phyloP scores from a whole-genome alignment of 2,113 vertebrate species.

The Pelodiscus sinensis region DNA sequence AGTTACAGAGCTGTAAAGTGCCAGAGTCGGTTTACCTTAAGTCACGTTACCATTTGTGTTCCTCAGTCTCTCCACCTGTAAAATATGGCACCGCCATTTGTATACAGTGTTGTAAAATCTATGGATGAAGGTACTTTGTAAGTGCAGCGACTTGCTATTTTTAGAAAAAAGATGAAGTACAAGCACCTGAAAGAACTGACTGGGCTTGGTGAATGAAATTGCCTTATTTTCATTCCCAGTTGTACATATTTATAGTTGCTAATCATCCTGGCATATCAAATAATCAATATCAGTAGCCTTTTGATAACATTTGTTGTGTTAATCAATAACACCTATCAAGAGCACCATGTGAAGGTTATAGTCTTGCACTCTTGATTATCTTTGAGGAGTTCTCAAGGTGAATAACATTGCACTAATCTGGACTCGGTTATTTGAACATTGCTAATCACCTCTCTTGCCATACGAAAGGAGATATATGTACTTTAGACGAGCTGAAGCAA shows the following conservation, averaged over 20 bases:
- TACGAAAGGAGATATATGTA: not conserved
- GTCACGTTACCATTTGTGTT: not conserved
- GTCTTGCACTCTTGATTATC: not conserved
- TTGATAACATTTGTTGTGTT: not conserved
- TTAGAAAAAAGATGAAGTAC: conserved; percentile 1
- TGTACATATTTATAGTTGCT: conserved; percentile 15
- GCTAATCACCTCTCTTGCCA: not conserved
- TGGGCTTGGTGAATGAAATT: not conserved
- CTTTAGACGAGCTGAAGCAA: conserved; percentile 37
- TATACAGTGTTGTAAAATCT: conserved; percentile 17
- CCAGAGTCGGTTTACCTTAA: not conserved
- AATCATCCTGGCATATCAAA: not conserved
- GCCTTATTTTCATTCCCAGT: not conserved
- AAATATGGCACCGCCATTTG: not conserved
- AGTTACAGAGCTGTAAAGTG: no score
- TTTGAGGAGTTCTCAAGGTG: not conserved
- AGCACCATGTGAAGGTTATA: not conserved
- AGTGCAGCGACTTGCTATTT: conserved; percentile 13
- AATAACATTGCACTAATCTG: not conserved
- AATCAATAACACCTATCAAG: not conserved
- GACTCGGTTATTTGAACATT: not conserved
- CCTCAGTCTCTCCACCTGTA: not conserved
- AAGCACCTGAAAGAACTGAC: not conserved
- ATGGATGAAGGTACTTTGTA: not conserved
- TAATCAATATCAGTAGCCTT: not conserved